Evolutionary conservation across 2,888 invertebrate genomes (phyloP).

Genomic region (Drosophila buzzatii): DNA sequence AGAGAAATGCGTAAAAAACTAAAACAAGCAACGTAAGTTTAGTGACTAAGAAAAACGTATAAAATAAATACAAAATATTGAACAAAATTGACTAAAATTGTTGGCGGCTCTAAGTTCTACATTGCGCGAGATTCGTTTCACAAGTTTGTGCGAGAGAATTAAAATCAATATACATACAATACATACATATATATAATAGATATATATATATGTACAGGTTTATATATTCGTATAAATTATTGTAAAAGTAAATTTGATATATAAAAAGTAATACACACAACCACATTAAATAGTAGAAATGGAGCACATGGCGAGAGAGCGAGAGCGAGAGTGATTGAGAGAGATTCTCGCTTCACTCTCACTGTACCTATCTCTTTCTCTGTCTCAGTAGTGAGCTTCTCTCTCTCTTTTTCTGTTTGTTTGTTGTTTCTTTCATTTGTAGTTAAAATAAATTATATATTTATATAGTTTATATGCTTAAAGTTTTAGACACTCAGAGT

Average conservation of each 20-base stretch:
- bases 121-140: conserved; percentile 64
- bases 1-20: conserved; percentile 1
- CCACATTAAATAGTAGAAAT: conserved; percentile 72
- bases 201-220: not conserved
- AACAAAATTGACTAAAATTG: conserved; percentile 58
- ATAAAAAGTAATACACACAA: conserved; percentile 78
- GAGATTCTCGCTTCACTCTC: not conserved
- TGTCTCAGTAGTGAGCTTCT: conserved; percentile 11
- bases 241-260: conserved; percentile 51
- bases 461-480: conserved; percentile 56
- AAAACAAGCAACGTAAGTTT: conserved; percentile 25
- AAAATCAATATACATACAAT: conserved; percentile 13
- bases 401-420: not conserved
- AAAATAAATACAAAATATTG: conserved; percentile 43
- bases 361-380: not conserved
- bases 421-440: not conserved
- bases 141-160: conserved; percentile 61
- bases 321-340: not conserved
- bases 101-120: conserved; percentile 50
- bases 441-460: conserved; percentile 50
- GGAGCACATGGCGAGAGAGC: conserved; percentile 40
- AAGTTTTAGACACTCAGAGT: conserved; percentile 73
- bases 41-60: conserved; percentile 60
- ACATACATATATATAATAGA: conserved; percentile 1
- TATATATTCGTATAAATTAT: conserved; percentile 18